Conservation (phyloP, 2,888 invertebrate genomes). For the Druceiella hillmani region DNA sequence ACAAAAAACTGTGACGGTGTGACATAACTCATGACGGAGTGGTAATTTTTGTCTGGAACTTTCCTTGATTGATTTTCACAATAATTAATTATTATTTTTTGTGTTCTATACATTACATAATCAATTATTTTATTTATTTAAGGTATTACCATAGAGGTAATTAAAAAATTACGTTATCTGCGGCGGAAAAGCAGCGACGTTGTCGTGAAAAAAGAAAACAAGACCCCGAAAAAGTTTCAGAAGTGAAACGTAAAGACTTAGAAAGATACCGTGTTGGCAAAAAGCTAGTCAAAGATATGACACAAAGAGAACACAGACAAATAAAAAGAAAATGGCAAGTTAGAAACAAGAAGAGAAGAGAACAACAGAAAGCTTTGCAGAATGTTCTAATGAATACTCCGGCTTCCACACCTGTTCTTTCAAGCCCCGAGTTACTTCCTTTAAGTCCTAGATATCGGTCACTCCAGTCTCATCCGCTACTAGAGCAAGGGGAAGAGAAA, state of each 20-base stretch:
- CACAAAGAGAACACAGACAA: background rate
- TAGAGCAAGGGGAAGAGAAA: slow-evolving; percentile 9
- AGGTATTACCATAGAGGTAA: background rate
- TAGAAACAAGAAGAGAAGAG: slow-evolving; percentile 2
- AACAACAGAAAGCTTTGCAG: slow-evolving; percentile 5
- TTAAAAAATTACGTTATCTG: background rate
- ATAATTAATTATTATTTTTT: background rate
- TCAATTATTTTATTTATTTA: background rate
- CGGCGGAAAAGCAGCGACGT: background rate
- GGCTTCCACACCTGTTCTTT: slow-evolving; percentile 10
- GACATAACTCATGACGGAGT: too few relatives aligned
- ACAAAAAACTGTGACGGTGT: too few relatives aligned
- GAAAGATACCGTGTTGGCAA: background rate
- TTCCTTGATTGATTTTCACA: background rate
- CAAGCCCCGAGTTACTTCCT: slow-evolving; percentile 8
- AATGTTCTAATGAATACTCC: slow-evolving; percentile 9
- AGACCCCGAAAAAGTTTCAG: background rate
- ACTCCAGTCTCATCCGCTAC: slow-evolving; percentile 11
- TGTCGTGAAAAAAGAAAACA: background rate
- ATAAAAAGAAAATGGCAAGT: background rate
- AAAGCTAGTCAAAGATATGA: background rate
- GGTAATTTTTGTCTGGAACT: background rate
- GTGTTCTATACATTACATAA: background rate
- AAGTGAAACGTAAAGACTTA: background rate
- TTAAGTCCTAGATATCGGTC: slow-evolving; percentile 6